Base-by-base conservation (phyloP, 2,797 vertebrate species). In the Chaetodon trifasciatus region DNA sequence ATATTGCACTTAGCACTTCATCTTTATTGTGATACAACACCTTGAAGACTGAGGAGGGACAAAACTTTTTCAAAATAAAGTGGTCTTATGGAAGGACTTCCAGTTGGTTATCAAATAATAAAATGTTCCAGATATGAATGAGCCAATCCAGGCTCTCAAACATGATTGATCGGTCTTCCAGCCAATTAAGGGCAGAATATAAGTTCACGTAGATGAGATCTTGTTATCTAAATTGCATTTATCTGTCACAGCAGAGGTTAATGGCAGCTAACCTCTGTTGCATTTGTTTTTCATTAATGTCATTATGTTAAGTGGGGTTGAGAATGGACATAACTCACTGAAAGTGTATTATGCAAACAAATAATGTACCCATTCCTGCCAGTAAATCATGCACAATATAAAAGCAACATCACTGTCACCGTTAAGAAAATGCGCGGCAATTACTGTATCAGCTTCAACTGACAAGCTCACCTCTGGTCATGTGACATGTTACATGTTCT, bases 281-380 rank as follows among this genome's bases (percentile, higher is more conserved):
- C 70, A 78, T 86, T 70, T 60, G 65, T 60, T 70, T 73, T 57
- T 55, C 66, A 81, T 89, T 84, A 76, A 72, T 66, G 73, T 78
- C 65, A 80, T 91, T 81, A 81, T 62, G 70, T 79, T 83, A 84
- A 92, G 85, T 81, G 65, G 64, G 64, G 46, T 52, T 82, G 55
- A 82, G 68, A 83, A 84, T 50, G 53, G 49, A 85, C 58, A 65
- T 79, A 79, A 81, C 78, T 90, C 74, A 81, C 70, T 67, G 35
- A 77, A 82, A 65, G 65, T 66, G 46, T 81, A 78, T 85, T 67
- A 91, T 76, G 69, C 79, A 85, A 87, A 89, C 81, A 89, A 86
- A 83, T 83, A 85, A 74, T 71, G 52, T 66, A 70, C 62, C 66
- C 61, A 76, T 71, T 70, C 69, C 72, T 74, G 70, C 53, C 62